A percentile compares a stretch with the other conserved stretches of the same genome.
Evolutionary conservation across 2,113 vertebrate genomes (phyloP).

Genomic region (Oceanites oceanicus): DNA sequence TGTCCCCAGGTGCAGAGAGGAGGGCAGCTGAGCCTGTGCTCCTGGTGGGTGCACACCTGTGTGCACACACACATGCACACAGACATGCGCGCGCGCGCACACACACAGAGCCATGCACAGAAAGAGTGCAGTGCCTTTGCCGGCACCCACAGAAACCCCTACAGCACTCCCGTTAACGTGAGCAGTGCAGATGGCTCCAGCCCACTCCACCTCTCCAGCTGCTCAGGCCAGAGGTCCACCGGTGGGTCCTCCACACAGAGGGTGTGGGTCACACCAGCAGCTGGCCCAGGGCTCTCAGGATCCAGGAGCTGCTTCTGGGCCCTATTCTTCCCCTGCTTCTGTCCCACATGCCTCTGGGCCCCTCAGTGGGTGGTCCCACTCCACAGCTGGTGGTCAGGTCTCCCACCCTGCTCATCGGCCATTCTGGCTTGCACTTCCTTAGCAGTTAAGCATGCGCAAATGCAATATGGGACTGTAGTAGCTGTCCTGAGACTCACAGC

Average conservation of each 20-base stretch:
- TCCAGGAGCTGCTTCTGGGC: background rate
- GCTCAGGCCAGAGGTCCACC: background rate
- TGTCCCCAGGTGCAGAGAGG: too few species aligned
- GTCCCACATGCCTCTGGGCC: background rate
- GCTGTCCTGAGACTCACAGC: background rate
- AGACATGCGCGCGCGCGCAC: accelerated
- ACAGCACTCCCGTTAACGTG: background rate
- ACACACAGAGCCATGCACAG: background rate
- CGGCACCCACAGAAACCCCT: background rate
- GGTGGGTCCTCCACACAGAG: background rate
- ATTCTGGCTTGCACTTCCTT: background rate
- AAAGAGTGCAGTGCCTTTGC: background rate
- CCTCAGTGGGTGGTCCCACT: background rate
- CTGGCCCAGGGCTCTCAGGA: background rate
- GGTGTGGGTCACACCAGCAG: background rate
- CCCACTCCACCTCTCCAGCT: background rate
- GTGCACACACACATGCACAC: too few species aligned
- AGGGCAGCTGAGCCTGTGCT: background rate
- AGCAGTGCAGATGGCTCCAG: background rate
- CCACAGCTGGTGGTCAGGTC: background rate
- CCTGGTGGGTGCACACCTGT: too few species aligned
- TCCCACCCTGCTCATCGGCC: accelerated
- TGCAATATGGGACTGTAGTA: background rate
- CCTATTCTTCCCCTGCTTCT: background rate
- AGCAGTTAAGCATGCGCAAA: background rate